Evolutionary conservation across 2,888 invertebrate genomes (phyloP), one percentile per base, ranked within the genome.

Genomic region (Conomelus anceps): DNA sequence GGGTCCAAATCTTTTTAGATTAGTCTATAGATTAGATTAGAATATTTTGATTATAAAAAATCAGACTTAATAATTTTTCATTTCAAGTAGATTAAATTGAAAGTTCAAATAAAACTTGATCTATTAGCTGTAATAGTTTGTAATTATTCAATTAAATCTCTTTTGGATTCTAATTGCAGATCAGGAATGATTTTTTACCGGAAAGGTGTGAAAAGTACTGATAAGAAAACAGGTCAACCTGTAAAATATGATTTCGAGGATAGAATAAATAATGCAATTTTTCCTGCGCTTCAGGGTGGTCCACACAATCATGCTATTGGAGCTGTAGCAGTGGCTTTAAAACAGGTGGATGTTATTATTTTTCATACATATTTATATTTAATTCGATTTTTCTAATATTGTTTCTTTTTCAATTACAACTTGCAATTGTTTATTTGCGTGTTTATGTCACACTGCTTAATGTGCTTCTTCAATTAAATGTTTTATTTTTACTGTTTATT

Each of bases 261-360:
- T 91, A 96, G 95, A 93, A 98, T 99, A 92, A 98, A 99, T 93
- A 95, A 96, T 92, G 96, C 97, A 0, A 98, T 98, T 90, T 98
- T 98, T 93, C 98, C 98, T 0, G 97, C 98, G 0, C 94, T 99
- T 84, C 99, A 99, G 94, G 99, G 99, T 85, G 99, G 99, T 0
- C 99, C 99, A 0, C 99, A 99, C 93, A 98, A 99, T 92, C 96
- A 99, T 93, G 96, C 98, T n/a, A 98, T 99, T 91, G 98, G 98
- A 6, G 99, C 96, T 91, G 97, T 99, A 91, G 98, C 98, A 22
- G 98, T 98, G 0, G 96, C 98, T n/a, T 96, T 99, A 95, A 96
- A 96, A 92, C 98, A 98, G 93, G 97, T 97, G 0, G 95, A 63
- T 34, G 3, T n/a, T n/a, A n/a, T n/a, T n/a, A n/a, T n/a, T n/a